phyloP scores from a whole-genome alignment of 2,888 invertebrate species.

The Agonopterix subpropinquella region DNA sequence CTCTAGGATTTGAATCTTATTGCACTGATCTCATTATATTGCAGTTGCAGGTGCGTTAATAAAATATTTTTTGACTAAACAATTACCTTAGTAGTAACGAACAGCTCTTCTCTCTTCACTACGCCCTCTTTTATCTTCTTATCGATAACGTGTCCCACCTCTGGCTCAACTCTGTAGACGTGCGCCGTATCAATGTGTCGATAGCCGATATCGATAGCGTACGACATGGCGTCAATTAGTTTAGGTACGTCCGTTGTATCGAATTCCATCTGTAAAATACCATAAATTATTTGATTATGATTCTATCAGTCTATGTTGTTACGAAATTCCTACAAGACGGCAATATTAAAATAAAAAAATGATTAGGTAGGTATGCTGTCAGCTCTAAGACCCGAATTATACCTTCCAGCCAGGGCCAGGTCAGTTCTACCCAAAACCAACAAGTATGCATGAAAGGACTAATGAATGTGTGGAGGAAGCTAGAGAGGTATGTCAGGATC shows the following conservation, averaged over 20 bases:
- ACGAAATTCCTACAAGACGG: not conserved
- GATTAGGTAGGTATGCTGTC: too few species aligned
- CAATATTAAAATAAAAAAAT: too few species aligned
- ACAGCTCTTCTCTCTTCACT: conserved; percentile 81
- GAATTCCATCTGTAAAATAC: conserved; percentile 39
- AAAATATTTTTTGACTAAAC: too few species aligned
- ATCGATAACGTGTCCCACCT: conserved; percentile 79
- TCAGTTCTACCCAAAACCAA: too few species aligned
- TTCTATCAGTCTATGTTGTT: not conserved
- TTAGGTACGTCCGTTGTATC: conserved; percentile 29
- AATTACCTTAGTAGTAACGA: conserved; percentile 79
- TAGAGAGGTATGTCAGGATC: too few species aligned
- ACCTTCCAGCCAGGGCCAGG: too few species aligned
- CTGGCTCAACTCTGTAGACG: conserved; percentile 82
- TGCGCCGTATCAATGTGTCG: conserved; percentile 85
- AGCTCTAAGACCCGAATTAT: too few species aligned
- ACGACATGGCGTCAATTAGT: conserved; percentile 73
- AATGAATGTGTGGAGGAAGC: too few species aligned
- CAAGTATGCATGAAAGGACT: too few species aligned
- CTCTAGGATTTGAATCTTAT: too few species aligned
- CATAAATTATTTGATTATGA: not conserved
- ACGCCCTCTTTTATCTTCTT: conserved; percentile 79
- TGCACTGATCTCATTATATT: too few species aligned
- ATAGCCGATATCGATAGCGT: conserved; percentile 86
- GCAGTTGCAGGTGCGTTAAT: too few species aligned